A percentile compares a stretch with the other conserved stretches of the same genome.
These are phyloP conservation scores for Nyctereutes procyonoides DNA, from an alignment of 2,113 vertebrate species.

Conservation along the genomic window DNA sequence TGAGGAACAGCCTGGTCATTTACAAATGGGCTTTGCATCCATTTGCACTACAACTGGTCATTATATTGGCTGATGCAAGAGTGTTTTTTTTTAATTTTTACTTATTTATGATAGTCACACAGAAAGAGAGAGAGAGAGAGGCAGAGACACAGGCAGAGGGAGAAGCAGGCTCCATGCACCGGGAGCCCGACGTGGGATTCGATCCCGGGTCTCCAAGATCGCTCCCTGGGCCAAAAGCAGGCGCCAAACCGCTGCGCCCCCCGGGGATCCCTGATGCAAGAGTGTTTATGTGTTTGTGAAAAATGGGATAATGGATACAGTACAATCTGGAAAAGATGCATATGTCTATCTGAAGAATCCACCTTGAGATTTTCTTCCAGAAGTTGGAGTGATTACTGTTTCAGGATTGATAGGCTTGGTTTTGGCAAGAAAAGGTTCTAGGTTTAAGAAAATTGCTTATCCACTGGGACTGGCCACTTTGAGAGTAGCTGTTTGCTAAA, in stretches of 20 bases:
- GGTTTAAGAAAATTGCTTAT: constrained; percentile 79
- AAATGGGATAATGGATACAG: constrained; percentile 87
- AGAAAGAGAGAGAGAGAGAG: too few species aligned
- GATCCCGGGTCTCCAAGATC: too few species aligned
- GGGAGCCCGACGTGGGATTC: too few species aligned
- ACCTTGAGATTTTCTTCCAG: constrained; percentile 92
- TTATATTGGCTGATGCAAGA: constrained; percentile 86
- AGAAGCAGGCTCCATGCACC: too few species aligned
- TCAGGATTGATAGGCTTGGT: constrained; percentile 91
- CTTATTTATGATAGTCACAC: too few species aligned
- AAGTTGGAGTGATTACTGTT: constrained; percentile 89
- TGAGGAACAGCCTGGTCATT: constrained; percentile 87
- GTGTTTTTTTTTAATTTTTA: too few species aligned
- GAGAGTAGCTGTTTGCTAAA: constrained; percentile 92
- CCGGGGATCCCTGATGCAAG: constrained; percentile 89
- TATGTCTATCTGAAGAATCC: constrained; percentile 94
- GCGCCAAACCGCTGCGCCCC: too few species aligned
- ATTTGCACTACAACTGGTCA: constrained; percentile 80
- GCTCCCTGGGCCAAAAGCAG: too few species aligned
- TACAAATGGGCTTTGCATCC: constrained; percentile 87
- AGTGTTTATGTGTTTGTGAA: constrained; percentile 87
- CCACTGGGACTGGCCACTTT: constrained; percentile 89
- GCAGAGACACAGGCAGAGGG: too few species aligned
- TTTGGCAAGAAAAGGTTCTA: constrained; percentile 93
- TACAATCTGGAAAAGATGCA: constrained; percentile 93